Evolutionary conservation across 2,113 vertebrate species (phyloP), one percentile per base, ranked within the genome.

Genomic region (Brachirus orientalis): DNA sequence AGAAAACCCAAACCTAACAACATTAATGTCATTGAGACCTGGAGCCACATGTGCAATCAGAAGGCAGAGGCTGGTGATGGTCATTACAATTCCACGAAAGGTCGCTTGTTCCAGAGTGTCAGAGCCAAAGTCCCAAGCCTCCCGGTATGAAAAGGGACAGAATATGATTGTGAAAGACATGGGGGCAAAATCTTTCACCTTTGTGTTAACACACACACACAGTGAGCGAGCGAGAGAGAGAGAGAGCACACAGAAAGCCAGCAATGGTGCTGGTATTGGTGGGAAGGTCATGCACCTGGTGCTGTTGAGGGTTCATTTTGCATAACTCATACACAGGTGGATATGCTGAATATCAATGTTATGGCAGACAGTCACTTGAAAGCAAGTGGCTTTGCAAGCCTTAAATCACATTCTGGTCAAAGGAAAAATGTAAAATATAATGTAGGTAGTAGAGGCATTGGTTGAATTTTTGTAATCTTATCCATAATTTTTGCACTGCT

Each of bases 231-330:
- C 45, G 51, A 47, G 46, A 51, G 72, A 22, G n/a, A n/a, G n/a
- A n/a, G n/a, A n/a, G n/a, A 69, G 37, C 82, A 85, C 73, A 77
- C 66, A 70, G 79, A 72, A 66, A 75, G 88, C 63, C 70, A 63
- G 77, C 44, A 76, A 82, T 69, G 2, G 47, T 43, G 55, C 66
- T 72, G 50, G 76, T 70, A 74, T 86, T 77, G 70, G 72, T 74
- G 83, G 70, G 82, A 84, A 89, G 86, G 88, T 90, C 81, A 55
- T 79, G 84, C 52, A 84, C 77, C 75, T 59, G 18, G 48, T 47
- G 53, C 68, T 63, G 57, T 79, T 65, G 62, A 61, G 70, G 82
- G 75, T 82, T 85, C 75, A 84, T 60, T 72, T 44, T 70, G 72
- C 55, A 60, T 89, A 85, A 89, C 76, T 86, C 74, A 43, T 43